Evolutionary conservation across 2,113 vertebrate species (phyloP).

Genomic region (Lophura nycthemera): DNA sequence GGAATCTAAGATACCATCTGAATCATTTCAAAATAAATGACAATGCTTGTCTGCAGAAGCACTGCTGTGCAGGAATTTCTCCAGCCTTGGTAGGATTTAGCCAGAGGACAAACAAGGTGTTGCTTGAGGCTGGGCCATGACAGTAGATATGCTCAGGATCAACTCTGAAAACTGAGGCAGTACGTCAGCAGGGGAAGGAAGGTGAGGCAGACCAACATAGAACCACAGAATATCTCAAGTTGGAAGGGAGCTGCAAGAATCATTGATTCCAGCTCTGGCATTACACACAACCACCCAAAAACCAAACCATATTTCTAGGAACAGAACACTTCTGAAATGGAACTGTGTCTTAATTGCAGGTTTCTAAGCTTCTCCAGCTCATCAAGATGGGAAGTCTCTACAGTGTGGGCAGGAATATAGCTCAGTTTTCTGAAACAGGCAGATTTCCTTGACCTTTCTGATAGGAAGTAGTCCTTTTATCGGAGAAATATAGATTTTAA

Average conservation of each 20-base stretch:
- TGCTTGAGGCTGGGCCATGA: not conserved
- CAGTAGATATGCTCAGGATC: not conserved
- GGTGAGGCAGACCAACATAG: not conserved
- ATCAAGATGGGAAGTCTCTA: not conserved
- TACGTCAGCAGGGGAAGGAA: rapidly evolving
- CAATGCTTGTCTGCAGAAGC: not conserved
- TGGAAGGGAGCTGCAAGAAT: not conserved
- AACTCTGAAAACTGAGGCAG: not conserved
- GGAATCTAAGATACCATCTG: not conserved
- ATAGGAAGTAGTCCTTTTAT: not conserved
- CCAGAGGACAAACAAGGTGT: too few species aligned
- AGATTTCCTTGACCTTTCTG: not conserved
- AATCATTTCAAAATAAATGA: not conserved
- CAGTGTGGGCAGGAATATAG: not conserved
- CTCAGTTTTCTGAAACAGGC: not conserved
- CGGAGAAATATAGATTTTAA: not conserved
- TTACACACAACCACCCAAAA: not conserved
- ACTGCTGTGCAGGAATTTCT: not conserved
- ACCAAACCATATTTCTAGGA: not conserved
- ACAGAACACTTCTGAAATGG: not conserved
- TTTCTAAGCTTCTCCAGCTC: not conserved
- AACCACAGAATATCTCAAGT: not conserved
- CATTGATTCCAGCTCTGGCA: not conserved
- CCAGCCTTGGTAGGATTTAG: not conserved
- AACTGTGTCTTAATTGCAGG: not conserved